Percentiles rank a stretch among this genome's conserved stretches.
Conservation (phyloP, 1,140 invertebrate species). For the Cecropterus lyciades region DNA sequence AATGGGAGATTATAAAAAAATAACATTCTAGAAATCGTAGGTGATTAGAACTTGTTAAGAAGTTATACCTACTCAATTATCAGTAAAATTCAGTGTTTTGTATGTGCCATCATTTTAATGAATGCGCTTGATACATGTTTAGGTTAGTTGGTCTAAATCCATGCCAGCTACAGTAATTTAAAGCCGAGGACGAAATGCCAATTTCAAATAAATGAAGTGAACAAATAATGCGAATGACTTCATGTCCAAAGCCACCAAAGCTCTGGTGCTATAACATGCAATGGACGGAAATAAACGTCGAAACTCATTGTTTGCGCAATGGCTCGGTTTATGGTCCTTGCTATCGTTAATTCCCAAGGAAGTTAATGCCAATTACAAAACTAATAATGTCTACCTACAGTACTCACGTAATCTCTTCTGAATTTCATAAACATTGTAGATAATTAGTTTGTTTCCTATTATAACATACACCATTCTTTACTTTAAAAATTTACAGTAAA, state of each 20-base stretch:
- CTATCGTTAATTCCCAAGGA: conserved; percentile 26
- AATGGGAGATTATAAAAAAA: no score
- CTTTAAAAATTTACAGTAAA: no score
- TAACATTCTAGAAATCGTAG: no score
- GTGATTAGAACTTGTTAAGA: no score
- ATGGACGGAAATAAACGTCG: conserved; percentile 68
- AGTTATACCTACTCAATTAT: no score
- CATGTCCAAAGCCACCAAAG: conserved; percentile 48
- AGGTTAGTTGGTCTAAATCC: no score
- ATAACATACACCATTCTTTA: no score
- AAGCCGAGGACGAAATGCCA: background rate
- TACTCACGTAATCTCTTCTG: background rate
- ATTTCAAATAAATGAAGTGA: background rate
- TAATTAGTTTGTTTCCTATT: no score
- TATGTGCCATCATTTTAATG: no score
- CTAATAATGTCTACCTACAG: background rate
- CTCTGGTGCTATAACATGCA: conserved; percentile 58
- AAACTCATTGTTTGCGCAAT: conserved; percentile 58
- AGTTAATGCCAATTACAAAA: conserved; percentile 16
- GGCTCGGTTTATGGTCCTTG: conserved; percentile 49
- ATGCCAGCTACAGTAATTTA: background rate
- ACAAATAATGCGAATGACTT: conserved; percentile 47
- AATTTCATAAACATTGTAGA: no score
- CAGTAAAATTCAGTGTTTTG: no score
- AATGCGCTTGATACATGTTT: no score